A percentile compares a stretch with the other conserved stretches of the same genome.
These are phyloP conservation scores for Micrasema minimum DNA, from an alignment of 1,140 invertebrate species.

Conservation along the genomic window DNA sequence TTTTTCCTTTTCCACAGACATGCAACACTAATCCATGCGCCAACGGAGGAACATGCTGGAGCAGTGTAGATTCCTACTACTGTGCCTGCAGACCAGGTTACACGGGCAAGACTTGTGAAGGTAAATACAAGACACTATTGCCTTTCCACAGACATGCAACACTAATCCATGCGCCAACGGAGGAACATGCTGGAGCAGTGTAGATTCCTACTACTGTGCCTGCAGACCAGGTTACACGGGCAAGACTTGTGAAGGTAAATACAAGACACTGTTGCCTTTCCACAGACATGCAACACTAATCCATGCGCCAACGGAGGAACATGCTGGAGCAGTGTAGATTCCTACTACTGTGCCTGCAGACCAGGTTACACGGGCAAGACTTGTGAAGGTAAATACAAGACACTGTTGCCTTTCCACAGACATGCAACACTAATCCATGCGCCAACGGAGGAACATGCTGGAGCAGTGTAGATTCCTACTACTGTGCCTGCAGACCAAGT, in stretches of 20 bases:
- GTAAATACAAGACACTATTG: too few relatives aligned
- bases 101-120: constrained; percentile 81
- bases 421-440: constrained; percentile 81
- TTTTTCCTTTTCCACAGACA: constrained; percentile 68
- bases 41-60: constrained; percentile 81
- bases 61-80: constrained; percentile 78
- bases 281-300: constrained; percentile 77
- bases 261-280: too few relatives aligned
- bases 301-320: constrained; percentile 81
- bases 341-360: constrained; percentile 79
- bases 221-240: constrained; percentile 80
- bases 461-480: constrained; percentile 79
- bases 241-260: constrained; percentile 78
- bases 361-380: constrained; percentile 80
- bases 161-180: constrained; percentile 80
- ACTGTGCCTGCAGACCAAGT: constrained; percentile 78
- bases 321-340: constrained; percentile 79
- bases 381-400: constrained; percentile 73
- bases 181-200: constrained; percentile 79
- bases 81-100: constrained; percentile 79
- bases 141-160: constrained; percentile 74
- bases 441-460: constrained; percentile 80
- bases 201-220: constrained; percentile 80
- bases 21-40: constrained; percentile 82
- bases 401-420: constrained; percentile 64